phyloP scores from a whole-genome alignment of 2,888 invertebrate species.

The Pasiphila rectangulata region DNA sequence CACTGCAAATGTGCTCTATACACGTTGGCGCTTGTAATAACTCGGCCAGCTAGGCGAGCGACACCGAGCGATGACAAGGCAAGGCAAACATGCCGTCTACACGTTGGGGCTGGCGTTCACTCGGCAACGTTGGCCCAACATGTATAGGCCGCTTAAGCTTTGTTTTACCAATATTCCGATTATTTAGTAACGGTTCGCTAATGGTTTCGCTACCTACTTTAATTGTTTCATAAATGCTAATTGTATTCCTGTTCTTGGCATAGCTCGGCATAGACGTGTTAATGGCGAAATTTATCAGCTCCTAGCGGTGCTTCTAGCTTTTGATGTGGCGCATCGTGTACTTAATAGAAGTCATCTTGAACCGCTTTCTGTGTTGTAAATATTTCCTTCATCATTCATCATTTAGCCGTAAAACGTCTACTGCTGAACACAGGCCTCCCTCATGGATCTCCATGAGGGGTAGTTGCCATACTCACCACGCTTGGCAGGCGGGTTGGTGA shows the following conservation, averaged over 20 bases:
- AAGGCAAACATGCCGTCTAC: no score
- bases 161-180: constrained; percentile 23
- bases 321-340: neutral
- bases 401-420: no score
- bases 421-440: no score
- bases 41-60: no score
- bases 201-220: constrained; percentile 52
- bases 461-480: no score
- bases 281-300: constrained; percentile 50
- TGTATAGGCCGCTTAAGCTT: neutral
- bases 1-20: no score
- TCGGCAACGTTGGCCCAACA: no score
- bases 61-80: no score
- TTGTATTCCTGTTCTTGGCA: constrained; percentile 50
- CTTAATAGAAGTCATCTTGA: neutral
- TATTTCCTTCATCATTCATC: neutral
- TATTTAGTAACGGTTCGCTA: constrained; percentile 63
- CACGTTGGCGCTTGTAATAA: no score
- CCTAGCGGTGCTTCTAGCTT: neutral
- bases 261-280: constrained; percentile 43
- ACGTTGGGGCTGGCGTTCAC: no score
- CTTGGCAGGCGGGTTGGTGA: no score
- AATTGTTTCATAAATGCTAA: constrained; percentile 69
- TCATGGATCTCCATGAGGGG: no score
- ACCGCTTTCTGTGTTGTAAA: neutral